These are phyloP conservation scores for Tethea ocularis DNA, from an alignment of 2,888 invertebrate species.

Conservation along the genomic window DNA sequence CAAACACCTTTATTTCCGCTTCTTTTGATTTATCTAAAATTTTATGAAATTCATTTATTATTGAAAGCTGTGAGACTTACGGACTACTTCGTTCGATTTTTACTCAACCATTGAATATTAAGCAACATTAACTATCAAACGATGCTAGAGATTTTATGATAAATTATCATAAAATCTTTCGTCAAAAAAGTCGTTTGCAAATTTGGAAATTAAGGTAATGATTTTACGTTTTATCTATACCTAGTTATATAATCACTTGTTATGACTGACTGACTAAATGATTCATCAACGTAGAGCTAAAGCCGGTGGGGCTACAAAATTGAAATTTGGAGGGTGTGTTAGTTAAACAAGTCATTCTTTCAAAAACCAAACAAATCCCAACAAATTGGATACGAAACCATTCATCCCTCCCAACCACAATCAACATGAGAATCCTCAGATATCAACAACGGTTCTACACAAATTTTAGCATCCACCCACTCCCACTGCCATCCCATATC, in stretches of 20 bases:
- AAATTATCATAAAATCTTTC: too few relatives aligned
- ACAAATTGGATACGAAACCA: neutral
- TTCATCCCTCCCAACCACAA: neutral
- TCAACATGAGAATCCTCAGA: neutral
- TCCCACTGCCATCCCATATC: constrained; percentile 10
- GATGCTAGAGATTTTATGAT: too few relatives aligned
- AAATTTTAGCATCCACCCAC: constrained; percentile 6
- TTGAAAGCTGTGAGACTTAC: neutral
- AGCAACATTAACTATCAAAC: neutral
- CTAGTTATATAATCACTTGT: too few relatives aligned
- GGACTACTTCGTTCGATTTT: neutral
- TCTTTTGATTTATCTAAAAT: neutral
- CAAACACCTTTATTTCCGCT: neutral
- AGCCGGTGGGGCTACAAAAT: too few relatives aligned
- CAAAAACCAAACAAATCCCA: neutral
- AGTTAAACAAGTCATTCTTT: neutral
- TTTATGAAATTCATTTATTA: neutral
- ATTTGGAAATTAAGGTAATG: too few relatives aligned
- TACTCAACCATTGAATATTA: neutral
- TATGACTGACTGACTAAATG: too few relatives aligned
- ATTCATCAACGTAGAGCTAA: too few relatives aligned
- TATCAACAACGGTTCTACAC: neutral
- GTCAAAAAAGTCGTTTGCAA: too few relatives aligned
- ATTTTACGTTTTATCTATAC: too few relatives aligned
- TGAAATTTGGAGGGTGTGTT: too few relatives aligned